Evolutionary conservation across 1,140 invertebrate species (phyloP), one percentile per base, ranked within the genome.

Genomic region (Drosophila ficusphila): DNA sequence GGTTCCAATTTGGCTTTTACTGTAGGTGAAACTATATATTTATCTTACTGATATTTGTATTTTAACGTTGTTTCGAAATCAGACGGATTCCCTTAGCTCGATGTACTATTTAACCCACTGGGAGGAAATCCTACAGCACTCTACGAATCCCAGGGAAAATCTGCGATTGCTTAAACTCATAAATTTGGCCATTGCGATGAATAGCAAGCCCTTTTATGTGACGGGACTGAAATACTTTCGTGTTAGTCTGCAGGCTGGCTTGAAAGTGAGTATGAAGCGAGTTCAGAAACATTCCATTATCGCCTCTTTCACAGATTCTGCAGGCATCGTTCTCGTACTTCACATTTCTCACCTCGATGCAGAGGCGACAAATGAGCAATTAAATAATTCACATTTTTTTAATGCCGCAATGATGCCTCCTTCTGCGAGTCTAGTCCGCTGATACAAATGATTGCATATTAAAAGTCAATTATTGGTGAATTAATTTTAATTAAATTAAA

Each of bases 401-500:
- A 83, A 79, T 85, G 56, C 44, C 29, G 29, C 52, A 31, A 31
- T 5, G 51, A 29, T 47, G 38, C 23, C 47, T 46, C 47, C 25
- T 64, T 41, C 23, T 31, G 48, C 44, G 42, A 21, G 14, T 39
- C 42, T 53, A 76, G 54, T 33, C 44, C 61, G 23, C 23, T 51
- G 60, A 64, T 61, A 71, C 72, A 81, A 81, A 86, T 85, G 81
- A 86, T 81, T 86, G 81, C 73, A 69, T 86, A 86, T 85, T 76
- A 86, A 86, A 81, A 86, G 76, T 79, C 81, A 81, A 85, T 85
- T 85, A 85, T 70, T 81, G 81, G 49, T 70, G 42, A 86, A 85
- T 77, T 81, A 76, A 73, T 76, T 85, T 86, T 76, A 86, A 86
- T 85, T 86, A 81, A 85, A 85, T 85, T 53, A 69, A 69, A 85